A percentile compares a stretch with the other conserved stretches of the same genome.
These are phyloP conservation scores for Aporophyla nigra DNA, from an alignment of 2,888 invertebrate species.

Conservation along the genomic window DNA sequence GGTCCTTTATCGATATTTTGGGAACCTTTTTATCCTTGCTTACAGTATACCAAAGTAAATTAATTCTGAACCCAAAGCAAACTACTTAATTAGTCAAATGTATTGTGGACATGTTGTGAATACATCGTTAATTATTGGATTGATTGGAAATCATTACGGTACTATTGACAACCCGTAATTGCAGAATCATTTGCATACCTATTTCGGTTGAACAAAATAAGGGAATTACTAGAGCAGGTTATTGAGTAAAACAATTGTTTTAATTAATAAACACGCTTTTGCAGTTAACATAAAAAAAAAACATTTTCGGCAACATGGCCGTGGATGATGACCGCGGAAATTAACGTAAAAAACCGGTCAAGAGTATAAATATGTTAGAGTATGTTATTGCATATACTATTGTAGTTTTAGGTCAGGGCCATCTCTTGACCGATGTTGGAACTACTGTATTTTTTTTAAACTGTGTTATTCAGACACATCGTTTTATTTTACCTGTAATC, in stretches of 20 bases:
- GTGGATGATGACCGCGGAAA: too few relatives aligned
- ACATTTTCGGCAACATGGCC: too few relatives aligned
- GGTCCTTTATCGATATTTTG: too few relatives aligned
- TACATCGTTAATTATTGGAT: conserved; percentile 44
- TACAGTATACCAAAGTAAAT: conserved; percentile 16
- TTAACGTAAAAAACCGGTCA: too few relatives aligned
- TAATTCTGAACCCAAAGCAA: conserved; percentile 40
- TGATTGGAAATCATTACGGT: conserved; percentile 54
- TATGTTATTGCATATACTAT: too few relatives aligned
- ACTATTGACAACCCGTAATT: conserved; percentile 14
- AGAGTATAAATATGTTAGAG: too few relatives aligned
- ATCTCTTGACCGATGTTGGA: too few relatives aligned
- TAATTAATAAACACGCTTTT: not conserved
- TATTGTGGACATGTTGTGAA: conserved; percentile 55
- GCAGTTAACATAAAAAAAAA: not conserved
- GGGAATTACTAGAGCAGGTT: conserved; percentile 6
- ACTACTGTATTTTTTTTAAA: too few relatives aligned
- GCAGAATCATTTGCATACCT: conserved; percentile 17
- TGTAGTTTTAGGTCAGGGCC: too few relatives aligned
- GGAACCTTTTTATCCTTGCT: not conserved
- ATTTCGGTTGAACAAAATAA: conserved; percentile 4
- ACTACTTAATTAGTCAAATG: conserved; percentile 53
- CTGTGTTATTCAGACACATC: too few relatives aligned
- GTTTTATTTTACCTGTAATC: too few relatives aligned
- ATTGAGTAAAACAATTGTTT: conserved; percentile 15